Evolutionary conservation across 1,140 invertebrate species (phyloP).

Genomic region (Eumaeus atala): DNA sequence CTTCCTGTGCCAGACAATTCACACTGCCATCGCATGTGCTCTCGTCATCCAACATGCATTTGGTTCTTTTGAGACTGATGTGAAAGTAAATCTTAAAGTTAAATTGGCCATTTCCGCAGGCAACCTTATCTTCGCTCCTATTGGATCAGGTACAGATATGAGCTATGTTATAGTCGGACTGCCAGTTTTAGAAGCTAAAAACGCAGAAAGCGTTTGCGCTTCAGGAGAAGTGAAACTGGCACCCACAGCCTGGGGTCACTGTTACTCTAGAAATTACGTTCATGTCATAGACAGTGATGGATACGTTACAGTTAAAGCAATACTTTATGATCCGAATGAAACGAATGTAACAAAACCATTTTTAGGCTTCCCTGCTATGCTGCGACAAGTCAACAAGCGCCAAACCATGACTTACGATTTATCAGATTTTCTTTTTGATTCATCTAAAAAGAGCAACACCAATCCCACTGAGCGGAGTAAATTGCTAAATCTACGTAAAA

Average conservation of each 20-base stretch:
- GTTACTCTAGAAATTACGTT: constrained; percentile 66
- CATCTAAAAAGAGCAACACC: constrained; percentile 26
- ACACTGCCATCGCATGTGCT: constrained; percentile 77
- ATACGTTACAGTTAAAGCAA: constrained; percentile 55
- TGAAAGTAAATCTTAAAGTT: constrained; percentile 77
- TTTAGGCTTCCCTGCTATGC: constrained; percentile 42
- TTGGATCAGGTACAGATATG: constrained; percentile 60
- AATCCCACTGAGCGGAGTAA: constrained; percentile 48
- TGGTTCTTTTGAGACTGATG: constrained; percentile 78
- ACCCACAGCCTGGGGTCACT: constrained; percentile 71
- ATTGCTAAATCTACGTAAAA: constrained; percentile 60
- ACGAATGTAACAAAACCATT: constrained; percentile 60
- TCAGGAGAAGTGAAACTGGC: constrained; percentile 74
- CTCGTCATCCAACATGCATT: constrained; percentile 78
- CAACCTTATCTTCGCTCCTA: constrained; percentile 56
- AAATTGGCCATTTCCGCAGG: constrained; percentile 63
- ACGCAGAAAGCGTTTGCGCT: constrained; percentile 56
- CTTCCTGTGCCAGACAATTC: constrained; percentile 75
- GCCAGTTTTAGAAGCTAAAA: constrained; percentile 78
- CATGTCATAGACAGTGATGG: constrained; percentile 45
- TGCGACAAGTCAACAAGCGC: constrained; percentile 52
- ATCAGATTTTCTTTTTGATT: constrained; percentile 39
- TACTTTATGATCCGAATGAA: constrained; percentile 58
- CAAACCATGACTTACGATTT: constrained; percentile 43
- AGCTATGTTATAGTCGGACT: constrained; percentile 78